A percentile compares a stretch with the other conserved stretches of the same genome.
Conservation (phyloP, 2,797 vertebrate genomes). For the Lates japonicus region DNA sequence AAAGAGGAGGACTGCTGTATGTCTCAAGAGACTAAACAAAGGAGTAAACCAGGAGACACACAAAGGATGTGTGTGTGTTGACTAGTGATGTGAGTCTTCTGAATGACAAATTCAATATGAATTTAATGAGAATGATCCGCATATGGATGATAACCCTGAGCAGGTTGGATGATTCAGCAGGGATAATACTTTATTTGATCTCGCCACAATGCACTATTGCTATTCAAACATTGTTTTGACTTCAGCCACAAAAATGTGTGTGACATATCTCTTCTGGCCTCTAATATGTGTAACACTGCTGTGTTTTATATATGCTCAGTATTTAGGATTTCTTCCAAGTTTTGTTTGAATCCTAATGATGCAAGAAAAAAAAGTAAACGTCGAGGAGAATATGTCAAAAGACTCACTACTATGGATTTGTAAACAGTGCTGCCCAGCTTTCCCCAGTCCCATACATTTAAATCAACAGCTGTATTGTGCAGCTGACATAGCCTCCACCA, state of each 20-base stretch:
- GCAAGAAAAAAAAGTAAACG: slow-evolving; percentile 14
- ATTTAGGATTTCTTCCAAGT: slow-evolving; percentile 18
- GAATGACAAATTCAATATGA: slow-evolving; percentile 56
- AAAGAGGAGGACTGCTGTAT: slow-evolving; percentile 80
- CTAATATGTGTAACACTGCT: neutral
- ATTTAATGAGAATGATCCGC: slow-evolving; percentile 57
- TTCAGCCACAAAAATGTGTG: slow-evolving; percentile 3
- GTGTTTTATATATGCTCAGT: neutral
- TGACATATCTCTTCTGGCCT: neutral
- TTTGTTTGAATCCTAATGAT: slow-evolving; percentile 30
- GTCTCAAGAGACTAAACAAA: slow-evolving; percentile 82
- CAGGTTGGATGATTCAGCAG: slow-evolving; percentile 27
- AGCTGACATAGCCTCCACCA: slow-evolving; percentile 38
- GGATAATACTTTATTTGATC: slow-evolving; percentile 44
- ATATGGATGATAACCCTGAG: slow-evolving; percentile 31
- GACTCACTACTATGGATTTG: slow-evolving; percentile 47
- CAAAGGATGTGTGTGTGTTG: slow-evolving; percentile 61
- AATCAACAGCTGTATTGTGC: slow-evolving; percentile 47
- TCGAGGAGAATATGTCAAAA: slow-evolving; percentile 51
- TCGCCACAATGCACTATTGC: slow-evolving; percentile 1
- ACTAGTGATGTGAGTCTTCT: slow-evolving; percentile 49
- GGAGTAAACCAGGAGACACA: slow-evolving; percentile 57
- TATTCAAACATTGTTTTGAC: slow-evolving; percentile 21
- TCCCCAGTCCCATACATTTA: slow-evolving; percentile 44
- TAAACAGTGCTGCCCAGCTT: slow-evolving; percentile 45